phyloP scores from a whole-genome alignment of 2,797 vertebrate genomes.

The Coregonus ussuriensis region DNA sequence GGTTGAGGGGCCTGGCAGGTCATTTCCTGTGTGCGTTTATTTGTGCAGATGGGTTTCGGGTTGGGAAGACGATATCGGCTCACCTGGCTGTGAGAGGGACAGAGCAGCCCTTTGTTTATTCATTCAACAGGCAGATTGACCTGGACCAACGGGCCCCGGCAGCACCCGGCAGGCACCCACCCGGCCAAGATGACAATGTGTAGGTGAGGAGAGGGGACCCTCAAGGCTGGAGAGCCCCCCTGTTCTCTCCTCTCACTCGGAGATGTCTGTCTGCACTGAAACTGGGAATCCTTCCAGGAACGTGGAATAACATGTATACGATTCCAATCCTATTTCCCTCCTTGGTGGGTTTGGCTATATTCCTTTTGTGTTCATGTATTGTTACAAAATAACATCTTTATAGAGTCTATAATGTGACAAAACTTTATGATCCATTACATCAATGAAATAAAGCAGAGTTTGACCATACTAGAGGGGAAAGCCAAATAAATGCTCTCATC shows the following conservation, averaged over 20 bases:
- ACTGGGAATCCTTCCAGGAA: constrained; percentile 1
- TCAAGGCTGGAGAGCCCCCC: neutral
- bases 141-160: constrained; percentile 83
- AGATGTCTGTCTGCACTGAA: neutral
- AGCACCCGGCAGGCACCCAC: constrained; percentile 56
- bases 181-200: constrained; percentile 79
- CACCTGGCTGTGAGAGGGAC: constrained; percentile 82
- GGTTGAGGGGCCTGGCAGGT: constrained; percentile 63
- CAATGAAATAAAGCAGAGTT: neutral
- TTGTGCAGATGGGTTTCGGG: constrained; percentile 78
- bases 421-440: neutral
- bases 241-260: neutral
- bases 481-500: neutral
- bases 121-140: constrained; percentile 85
- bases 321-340: neutral
- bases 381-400: neutral
- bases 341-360: neutral
- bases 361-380: neutral
- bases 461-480: neutral
- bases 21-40: constrained; percentile 78
- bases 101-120: constrained; percentile 90
- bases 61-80: constrained; percentile 83
- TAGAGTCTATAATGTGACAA: neutral
- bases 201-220: constrained; percentile 56
- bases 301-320: neutral